These are phyloP conservation scores for Bursaphelenchus mucronatus DNA, from an alignment of 1,140 invertebrate species.

Conservation along the genomic window DNA sequence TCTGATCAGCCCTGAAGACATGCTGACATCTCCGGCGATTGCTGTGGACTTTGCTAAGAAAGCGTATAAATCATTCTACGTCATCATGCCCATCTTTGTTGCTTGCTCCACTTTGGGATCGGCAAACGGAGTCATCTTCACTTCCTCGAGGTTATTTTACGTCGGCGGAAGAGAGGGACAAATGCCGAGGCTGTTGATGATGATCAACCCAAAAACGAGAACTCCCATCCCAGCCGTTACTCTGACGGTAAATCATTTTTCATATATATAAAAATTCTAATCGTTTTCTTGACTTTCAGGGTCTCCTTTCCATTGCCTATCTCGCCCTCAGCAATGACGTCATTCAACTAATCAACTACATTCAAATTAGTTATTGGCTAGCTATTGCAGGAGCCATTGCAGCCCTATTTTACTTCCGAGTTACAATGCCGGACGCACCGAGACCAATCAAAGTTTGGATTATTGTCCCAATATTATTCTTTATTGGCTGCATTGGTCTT, in stretches of 20 bases:
- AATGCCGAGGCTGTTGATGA: slow-evolving; percentile 56
- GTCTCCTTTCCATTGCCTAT: slow-evolving; percentile 83
- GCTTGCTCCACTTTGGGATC: slow-evolving; percentile 96
- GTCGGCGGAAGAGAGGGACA: slow-evolving; percentile 59
- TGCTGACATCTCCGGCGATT: slow-evolving; percentile 85
- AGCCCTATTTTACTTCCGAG: slow-evolving; percentile 84
- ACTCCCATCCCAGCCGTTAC: slow-evolving; percentile 60
- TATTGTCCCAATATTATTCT: slow-evolving; percentile 82
- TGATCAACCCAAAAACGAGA: slow-evolving; percentile 54
- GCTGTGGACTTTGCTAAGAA: slow-evolving; percentile 88
- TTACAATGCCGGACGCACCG: slow-evolving; percentile 77
- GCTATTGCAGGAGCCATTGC: slow-evolving; percentile 91
- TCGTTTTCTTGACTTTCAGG: too few species aligned
- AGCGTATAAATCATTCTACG: slow-evolving; percentile 83
- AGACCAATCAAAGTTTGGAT: slow-evolving; percentile 67
- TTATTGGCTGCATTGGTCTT: slow-evolving; percentile 81
- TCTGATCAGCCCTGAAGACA: slow-evolving; percentile 77
- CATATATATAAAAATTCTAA: too few species aligned
- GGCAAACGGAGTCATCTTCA: slow-evolving; percentile 88
- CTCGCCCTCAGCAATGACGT: slow-evolving; percentile 72
- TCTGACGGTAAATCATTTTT: slow-evolving; percentile 31
- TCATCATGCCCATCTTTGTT: slow-evolving; percentile 95
- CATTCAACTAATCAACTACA: slow-evolving; percentile 89
- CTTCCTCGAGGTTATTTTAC: slow-evolving; percentile 69
- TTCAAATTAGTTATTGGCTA: slow-evolving; percentile 96